Conservation (phyloP, 1,140 invertebrate genomes). For the Drosophila pseudoobscura region DNA sequence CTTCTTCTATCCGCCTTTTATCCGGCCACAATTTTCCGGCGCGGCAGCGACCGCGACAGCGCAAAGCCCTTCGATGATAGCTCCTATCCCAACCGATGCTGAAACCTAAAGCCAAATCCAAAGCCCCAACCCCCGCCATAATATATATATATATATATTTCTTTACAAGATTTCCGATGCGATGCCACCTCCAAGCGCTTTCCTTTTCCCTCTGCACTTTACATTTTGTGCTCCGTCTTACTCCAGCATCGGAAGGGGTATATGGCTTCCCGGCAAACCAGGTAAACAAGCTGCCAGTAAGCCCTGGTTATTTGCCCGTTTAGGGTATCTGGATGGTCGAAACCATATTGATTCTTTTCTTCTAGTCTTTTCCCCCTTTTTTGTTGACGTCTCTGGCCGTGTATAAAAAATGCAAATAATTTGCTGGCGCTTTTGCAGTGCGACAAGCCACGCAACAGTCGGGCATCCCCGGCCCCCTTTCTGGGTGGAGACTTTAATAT, state of each 20-base stretch:
- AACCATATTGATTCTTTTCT: too few species aligned
- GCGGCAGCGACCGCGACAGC: slow-evolving; percentile 38
- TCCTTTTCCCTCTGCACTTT: slow-evolving; percentile 67
- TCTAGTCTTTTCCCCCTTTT: slow-evolving; percentile 11
- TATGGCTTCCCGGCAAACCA: too few species aligned
- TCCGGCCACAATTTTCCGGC: slow-evolving; percentile 60
- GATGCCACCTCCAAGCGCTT: slow-evolving; percentile 31
- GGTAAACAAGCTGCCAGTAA: too few species aligned
- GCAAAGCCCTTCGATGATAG: slow-evolving; percentile 73
- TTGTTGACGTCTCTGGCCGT: slow-evolving; percentile 58
- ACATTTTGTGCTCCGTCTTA: slow-evolving; percentile 70
- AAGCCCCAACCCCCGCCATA: neutral
- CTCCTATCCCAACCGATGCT: slow-evolving; percentile 20
- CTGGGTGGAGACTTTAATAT: slow-evolving; percentile 63
- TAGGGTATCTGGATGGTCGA: too few species aligned
- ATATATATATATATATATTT: slow-evolving; percentile 44
- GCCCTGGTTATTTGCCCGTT: too few species aligned
- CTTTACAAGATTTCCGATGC: slow-evolving; percentile 71
- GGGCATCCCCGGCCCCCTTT: slow-evolving; percentile 19
- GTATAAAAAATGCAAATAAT: slow-evolving; percentile 81
- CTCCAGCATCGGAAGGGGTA: too few species aligned
- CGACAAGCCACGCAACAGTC: slow-evolving; percentile 29
- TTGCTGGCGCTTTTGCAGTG: slow-evolving; percentile 67
- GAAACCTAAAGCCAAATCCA: neutral
- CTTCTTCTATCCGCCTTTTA: slow-evolving; percentile 11